Evolutionary conservation across 2,113 vertebrate genomes (phyloP).

Genomic region (Budorcas taxicolor): DNA sequence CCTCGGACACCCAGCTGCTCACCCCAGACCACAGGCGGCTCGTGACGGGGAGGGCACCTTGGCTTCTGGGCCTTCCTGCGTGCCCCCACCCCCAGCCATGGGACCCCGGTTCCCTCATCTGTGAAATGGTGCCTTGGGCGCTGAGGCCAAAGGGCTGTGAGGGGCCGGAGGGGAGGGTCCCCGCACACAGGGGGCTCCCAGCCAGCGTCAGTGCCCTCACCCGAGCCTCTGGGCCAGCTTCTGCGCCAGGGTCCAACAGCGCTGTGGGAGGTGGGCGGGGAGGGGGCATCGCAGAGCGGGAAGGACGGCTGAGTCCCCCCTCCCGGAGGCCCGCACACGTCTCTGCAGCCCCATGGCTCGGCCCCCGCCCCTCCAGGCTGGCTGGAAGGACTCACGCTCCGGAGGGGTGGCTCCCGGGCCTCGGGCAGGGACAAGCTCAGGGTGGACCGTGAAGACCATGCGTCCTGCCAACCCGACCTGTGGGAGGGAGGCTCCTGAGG

Average conservation of each 20-base stretch:
- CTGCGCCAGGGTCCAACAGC: fast-evolving
- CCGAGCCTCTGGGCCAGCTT: background rate
- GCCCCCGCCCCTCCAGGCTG: background rate
- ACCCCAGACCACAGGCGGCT: too few species aligned
- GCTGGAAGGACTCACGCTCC: background rate
- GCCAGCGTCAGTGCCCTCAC: background rate
- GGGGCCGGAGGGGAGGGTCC: background rate
- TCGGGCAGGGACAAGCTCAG: background rate
- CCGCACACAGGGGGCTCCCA: background rate
- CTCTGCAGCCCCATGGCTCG: background rate
- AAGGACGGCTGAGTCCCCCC: background rate
- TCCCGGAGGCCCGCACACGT: background rate
- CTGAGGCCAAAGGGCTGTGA: background rate
- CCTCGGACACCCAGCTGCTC: background rate
- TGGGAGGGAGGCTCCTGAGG: background rate
- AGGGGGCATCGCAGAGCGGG: background rate
- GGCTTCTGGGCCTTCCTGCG: background rate
- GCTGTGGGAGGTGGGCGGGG: background rate
- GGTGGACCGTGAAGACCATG: fast-evolving
- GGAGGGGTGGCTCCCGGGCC: background rate
- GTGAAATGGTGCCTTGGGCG: background rate
- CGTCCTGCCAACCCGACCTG: too few species aligned
- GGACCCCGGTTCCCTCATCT: background rate
- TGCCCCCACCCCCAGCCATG: fast-evolving
- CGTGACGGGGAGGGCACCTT: background rate